Percentiles rank a stretch among this genome's conserved stretches.
Conservation (phyloP, 2,888 invertebrate species). For the Tetheella fluctuosa region DNA sequence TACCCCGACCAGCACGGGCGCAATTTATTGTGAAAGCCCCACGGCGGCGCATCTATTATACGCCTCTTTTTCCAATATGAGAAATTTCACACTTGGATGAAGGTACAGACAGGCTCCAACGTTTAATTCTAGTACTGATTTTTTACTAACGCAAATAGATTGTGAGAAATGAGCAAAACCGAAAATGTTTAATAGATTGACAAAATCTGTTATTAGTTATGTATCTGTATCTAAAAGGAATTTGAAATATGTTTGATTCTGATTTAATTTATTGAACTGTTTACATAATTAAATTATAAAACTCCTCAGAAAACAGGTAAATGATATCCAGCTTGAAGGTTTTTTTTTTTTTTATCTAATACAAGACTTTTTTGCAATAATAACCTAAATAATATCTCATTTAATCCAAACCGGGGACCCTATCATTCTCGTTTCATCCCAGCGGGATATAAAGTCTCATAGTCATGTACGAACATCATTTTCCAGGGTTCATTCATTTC, state of each 20-base stretch:
- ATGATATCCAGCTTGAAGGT: constrained; percentile 19
- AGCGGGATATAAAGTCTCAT: constrained; percentile 9
- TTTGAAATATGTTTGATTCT: too few species aligned
- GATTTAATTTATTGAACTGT: too few species aligned
- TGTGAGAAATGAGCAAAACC: constrained; percentile 6
- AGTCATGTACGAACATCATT: constrained; percentile 12
- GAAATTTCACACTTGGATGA: constrained; percentile 38
- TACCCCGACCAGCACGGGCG: constrained; percentile 48
- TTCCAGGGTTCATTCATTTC: constrained; percentile 41
- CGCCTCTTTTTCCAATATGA: constrained; percentile 52
- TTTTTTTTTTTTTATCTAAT: too few species aligned
- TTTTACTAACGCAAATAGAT: background rate
- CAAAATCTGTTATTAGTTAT: background rate
- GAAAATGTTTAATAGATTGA: background rate
- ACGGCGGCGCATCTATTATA: constrained; percentile 50
- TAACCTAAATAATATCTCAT: background rate
- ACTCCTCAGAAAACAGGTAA: background rate
- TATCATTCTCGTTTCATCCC: constrained; percentile 5
- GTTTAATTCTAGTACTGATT: constrained; percentile 40
- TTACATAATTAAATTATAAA: background rate
- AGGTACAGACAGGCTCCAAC: constrained; percentile 28
- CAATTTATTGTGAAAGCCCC: constrained; percentile 55
- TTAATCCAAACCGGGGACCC: background rate
- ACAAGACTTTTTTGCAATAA: constrained; percentile 13
- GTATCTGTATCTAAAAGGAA: background rate